These are phyloP conservation scores for Junonia oenone DNA, from an alignment of 2,888 invertebrate species.

Conservation along the genomic window DNA sequence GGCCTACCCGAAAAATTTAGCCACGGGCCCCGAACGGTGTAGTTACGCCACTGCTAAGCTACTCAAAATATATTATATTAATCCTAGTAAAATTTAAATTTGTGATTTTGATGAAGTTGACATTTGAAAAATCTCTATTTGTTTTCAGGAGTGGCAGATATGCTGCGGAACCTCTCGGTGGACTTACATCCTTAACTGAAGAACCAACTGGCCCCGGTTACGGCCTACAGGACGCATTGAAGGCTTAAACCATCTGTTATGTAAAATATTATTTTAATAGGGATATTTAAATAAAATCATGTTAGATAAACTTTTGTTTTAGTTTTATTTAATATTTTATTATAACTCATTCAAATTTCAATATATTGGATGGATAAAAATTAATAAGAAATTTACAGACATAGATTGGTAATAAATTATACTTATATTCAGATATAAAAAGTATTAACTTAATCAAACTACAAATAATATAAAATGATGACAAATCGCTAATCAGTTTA, in stretches of 20 bases:
- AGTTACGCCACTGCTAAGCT: too few relatives aligned
- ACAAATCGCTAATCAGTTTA: neutral
- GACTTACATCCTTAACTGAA: slow-evolving; percentile 91
- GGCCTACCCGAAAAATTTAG: too few relatives aligned
- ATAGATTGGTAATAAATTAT: neutral
- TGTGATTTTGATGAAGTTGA: too few relatives aligned
- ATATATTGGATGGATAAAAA: neutral
- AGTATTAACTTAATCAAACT: neutral
- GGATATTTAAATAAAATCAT: slow-evolving; percentile 69
- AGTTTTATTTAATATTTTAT: slow-evolving; percentile 6
- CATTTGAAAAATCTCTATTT: slow-evolving; percentile 24
- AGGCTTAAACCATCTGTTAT: slow-evolving; percentile 38
- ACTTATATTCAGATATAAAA: neutral
- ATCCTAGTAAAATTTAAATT: too few relatives aligned
- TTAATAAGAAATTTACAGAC: too few relatives aligned
- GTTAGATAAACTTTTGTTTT: slow-evolving; percentile 46
- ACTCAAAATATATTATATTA: too few relatives aligned
- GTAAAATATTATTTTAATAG: slow-evolving; percentile 40
- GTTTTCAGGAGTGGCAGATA: slow-evolving; percentile 89
- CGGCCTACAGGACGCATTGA: slow-evolving; percentile 82
- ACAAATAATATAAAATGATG: neutral
- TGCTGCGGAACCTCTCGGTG: slow-evolving; percentile 93
- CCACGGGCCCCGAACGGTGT: too few relatives aligned
- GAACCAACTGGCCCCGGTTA: slow-evolving; percentile 96
- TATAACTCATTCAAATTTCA: neutral